Evolutionary conservation across 2,797 vertebrate genomes (phyloP).

Genomic region (Catharus ustulatus): DNA sequence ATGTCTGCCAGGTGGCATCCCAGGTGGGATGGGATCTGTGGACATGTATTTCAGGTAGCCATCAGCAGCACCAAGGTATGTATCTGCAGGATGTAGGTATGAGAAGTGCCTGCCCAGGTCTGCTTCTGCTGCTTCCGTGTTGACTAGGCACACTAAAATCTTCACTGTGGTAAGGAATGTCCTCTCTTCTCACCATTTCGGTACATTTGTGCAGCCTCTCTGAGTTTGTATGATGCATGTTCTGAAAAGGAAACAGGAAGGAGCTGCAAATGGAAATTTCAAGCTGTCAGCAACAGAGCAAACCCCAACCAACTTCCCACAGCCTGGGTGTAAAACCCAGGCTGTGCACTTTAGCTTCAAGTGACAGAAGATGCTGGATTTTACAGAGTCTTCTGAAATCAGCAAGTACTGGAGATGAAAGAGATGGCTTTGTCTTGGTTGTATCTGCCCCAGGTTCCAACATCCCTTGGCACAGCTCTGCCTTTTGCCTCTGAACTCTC

Average conservation of each 20-base stretch:
- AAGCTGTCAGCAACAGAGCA: neutral
- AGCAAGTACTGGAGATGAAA: neutral
- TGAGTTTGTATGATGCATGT: neutral
- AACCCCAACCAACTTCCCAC: neutral
- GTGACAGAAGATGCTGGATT: neutral
- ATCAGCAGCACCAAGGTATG: neutral
- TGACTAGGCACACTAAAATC: neutral
- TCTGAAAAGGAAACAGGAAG: constrained; percentile 19
- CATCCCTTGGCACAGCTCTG: neutral
- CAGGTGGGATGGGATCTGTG: neutral
- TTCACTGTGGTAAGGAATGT: neutral
- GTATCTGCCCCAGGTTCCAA: neutral
- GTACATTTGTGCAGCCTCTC: neutral
- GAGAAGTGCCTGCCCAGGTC: neutral
- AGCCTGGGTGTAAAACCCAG: neutral
- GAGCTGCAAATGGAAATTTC: neutral
- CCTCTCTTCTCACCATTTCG: neutral
- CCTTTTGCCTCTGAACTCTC: neutral
- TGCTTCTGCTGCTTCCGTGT: neutral
- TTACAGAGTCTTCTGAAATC: neutral
- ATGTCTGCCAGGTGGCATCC: neutral
- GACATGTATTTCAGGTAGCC: neutral
- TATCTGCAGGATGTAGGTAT: neutral
- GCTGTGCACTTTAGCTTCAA: neutral
- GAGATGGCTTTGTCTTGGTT: neutral